Evolutionary conservation across 2,888 invertebrate species (phyloP).

Genomic region (Spodoptera picta): DNA sequence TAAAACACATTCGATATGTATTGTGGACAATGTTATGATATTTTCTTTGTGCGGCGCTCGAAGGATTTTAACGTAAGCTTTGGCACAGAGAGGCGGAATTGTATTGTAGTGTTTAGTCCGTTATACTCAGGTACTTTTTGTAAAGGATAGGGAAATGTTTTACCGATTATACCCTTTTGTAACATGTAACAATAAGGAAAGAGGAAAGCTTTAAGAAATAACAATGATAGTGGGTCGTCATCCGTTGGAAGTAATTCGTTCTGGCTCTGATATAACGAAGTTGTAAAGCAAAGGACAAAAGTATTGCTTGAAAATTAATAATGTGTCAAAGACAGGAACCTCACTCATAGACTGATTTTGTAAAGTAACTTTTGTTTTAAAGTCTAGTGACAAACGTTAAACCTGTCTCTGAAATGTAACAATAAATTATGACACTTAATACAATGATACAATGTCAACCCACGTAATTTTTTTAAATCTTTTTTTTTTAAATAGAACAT

Average conservation of each 20-base stretch:
- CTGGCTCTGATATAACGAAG: not conserved
- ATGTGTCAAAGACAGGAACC: too few species aligned
- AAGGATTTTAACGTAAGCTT: slow-evolving; percentile 44
- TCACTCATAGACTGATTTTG: too few species aligned
- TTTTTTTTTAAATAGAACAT: too few species aligned
- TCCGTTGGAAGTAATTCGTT: slow-evolving; percentile 28
- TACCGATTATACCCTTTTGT: slow-evolving; percentile 14
- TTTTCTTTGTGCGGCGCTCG: slow-evolving; percentile 37
- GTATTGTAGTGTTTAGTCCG: slow-evolving; percentile 36
- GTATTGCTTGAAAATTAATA: not conserved
- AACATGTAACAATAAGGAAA: slow-evolving; percentile 4
- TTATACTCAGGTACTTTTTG: slow-evolving; percentile 15
- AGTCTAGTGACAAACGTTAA: not conserved
- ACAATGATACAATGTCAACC: too few species aligned
- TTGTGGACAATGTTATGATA: slow-evolving; percentile 49
- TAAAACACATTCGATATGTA: slow-evolving; percentile 46
- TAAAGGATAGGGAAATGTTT: slow-evolving; percentile 11
- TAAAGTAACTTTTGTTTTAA: not conserved
- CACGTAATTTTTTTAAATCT: too few species aligned
- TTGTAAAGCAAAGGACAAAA: not conserved
- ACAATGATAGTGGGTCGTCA: slow-evolving; percentile 6
- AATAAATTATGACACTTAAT: too few species aligned
- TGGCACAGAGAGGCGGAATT: slow-evolving; percentile 21
- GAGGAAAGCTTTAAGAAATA: slow-evolving; percentile 14
- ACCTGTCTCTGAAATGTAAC: too few species aligned